These are phyloP conservation scores for Nebria brevicollis DNA, from an alignment of 2,888 invertebrate species.

Conservation along the genomic window DNA sequence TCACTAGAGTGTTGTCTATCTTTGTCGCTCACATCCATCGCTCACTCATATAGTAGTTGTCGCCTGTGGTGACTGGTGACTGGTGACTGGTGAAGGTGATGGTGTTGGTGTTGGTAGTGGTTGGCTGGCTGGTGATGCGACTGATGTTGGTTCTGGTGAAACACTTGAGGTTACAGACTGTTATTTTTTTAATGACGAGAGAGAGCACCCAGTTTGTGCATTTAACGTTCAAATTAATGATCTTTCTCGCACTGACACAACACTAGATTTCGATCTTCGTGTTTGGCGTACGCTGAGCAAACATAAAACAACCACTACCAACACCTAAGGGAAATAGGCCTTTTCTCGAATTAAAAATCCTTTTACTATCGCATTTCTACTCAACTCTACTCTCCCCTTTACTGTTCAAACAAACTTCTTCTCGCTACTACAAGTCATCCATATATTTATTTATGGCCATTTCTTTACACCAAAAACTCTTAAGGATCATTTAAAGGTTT, in stretches of 20 bases:
- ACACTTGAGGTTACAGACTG: slow-evolving; percentile 25
- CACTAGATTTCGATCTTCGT: slow-evolving; percentile 18
- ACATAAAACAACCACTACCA: background rate
- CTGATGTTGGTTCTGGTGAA: background rate
- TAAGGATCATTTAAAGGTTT: background rate
- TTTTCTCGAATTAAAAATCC: background rate
- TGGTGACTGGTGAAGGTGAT: background rate
- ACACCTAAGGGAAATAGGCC: background rate
- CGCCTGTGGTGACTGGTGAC: background rate
- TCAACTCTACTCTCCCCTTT: background rate
- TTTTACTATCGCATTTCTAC: background rate
- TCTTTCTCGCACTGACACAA: slow-evolving; percentile 20
- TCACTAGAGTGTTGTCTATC: background rate
- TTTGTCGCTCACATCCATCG: background rate
- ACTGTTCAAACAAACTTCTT: background rate
- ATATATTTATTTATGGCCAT: background rate
- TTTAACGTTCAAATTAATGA: slow-evolving; percentile 33
- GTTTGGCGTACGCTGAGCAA: background rate
- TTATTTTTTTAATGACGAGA: slow-evolving; percentile 30
- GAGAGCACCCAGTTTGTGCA: slow-evolving; percentile 23
- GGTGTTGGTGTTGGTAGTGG: background rate
- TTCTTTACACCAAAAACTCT: background rate
- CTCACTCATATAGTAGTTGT: background rate
- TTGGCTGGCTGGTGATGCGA: background rate
- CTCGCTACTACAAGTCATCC: background rate